Evolutionary conservation across 2,113 vertebrate species (phyloP).

Genomic region (Dolichallabes microphthalmus): DNA sequence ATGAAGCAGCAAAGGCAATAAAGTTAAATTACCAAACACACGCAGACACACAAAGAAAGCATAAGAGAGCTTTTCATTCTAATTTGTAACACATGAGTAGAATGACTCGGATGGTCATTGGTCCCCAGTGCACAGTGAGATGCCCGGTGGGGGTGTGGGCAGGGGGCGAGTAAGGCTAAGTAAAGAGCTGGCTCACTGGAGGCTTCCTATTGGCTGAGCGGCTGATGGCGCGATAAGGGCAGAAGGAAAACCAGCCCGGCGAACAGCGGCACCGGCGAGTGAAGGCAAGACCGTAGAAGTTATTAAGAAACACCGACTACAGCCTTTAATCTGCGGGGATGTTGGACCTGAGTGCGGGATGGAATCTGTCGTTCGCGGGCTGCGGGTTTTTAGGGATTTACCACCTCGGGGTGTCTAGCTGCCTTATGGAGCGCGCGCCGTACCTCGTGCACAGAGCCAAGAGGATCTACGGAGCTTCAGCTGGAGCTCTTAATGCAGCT

Average conservation of each 20-base stretch:
- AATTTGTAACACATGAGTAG: no score
- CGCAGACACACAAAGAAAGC: no score
- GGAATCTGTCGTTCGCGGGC: constrained; percentile 88
- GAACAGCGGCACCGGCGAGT: neutral
- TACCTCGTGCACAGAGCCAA: constrained; percentile 75
- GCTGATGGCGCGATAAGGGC: neutral
- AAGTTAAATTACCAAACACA: no score
- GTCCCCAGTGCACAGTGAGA: no score
- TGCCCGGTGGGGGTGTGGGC: no score
- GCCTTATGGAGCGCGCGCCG: constrained; percentile 82
- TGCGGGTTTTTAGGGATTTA: constrained; percentile 89
- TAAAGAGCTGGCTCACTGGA: neutral
- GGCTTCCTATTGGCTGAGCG: constrained; percentile 27
- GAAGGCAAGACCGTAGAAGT: neutral
- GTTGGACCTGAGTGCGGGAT: constrained; percentile 75
- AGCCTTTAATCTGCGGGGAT: constrained; percentile 58
- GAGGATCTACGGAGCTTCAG: constrained; percentile 79
- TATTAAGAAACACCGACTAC: no score
- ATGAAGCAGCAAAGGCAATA: no score
- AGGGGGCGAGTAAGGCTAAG: neutral
- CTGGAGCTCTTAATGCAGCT: constrained; percentile 79
- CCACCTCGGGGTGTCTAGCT: constrained; percentile 82
- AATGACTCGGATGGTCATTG: no score
- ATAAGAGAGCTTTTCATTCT: no score
- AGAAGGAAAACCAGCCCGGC: neutral